These are phyloP conservation scores for Capitella teleta DNA, from an alignment of 1,140 invertebrate species.

Conservation along the genomic window DNA sequence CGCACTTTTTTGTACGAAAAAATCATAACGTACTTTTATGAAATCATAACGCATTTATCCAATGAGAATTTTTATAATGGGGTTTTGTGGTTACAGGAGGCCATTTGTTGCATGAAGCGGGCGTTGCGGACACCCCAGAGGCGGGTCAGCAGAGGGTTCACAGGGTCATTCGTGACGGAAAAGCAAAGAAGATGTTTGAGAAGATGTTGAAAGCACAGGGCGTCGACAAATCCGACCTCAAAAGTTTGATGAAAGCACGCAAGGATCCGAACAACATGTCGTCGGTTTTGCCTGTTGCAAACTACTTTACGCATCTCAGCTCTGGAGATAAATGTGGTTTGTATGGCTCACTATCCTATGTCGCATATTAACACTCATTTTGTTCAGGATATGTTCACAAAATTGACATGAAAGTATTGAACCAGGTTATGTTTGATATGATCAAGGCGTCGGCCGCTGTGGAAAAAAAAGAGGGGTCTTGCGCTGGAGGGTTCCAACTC, in stretches of 20 bases:
- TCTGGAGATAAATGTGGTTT: neutral
- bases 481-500: conserved; percentile 2
- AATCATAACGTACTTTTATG: too few species aligned
- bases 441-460: neutral
- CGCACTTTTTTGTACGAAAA: too few species aligned
- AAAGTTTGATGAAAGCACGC: neutral
- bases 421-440: conserved; percentile 3
- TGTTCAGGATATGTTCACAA: conserved; percentile 3
- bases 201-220: conserved; percentile 9
- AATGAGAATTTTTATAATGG: too few species aligned
- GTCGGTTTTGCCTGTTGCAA: neutral
- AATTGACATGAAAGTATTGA: neutral
- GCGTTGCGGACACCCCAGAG: neutral
- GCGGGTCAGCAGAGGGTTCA: neutral
- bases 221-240: neutral
- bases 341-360: neutral
- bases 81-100: neutral
- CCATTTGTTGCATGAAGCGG: neutral
- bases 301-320: conserved; percentile 3
- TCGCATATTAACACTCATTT: too few species aligned
- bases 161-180: neutral
- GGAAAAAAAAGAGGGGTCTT: neutral
- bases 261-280: neutral
- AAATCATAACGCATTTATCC: too few species aligned
- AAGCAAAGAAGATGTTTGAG: conserved; percentile 4